A percentile compares a stretch with the other conserved stretches of the same genome.
These are phyloP conservation scores for Hylomyscus alleni DNA, from an alignment of 2,797 vertebrate species.

Conservation along the genomic window DNA sequence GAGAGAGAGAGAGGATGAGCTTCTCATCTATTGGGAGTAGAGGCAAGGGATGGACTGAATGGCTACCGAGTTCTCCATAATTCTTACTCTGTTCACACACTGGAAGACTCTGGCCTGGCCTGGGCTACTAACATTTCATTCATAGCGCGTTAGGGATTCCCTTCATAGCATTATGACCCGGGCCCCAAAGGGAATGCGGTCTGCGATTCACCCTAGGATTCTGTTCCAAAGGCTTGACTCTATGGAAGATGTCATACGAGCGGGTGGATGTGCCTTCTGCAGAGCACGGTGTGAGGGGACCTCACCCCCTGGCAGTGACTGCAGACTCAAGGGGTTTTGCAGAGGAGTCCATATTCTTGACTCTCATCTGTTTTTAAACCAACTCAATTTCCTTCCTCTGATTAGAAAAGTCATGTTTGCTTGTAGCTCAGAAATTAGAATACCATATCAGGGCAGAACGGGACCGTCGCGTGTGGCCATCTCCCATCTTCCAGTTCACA, in stretches of 20 bases:
- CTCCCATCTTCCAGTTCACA: not conserved
- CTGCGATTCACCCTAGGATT: not conserved
- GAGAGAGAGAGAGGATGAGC: not conserved
- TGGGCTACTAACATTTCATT: not conserved
- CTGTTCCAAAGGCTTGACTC: not conserved
- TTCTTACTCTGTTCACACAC: rapidly evolving
- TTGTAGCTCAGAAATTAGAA: constrained; percentile 7
- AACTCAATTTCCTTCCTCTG: constrained; percentile 7
- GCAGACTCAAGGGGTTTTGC: not conserved
- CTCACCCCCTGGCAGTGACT: not conserved
- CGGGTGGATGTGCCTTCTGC: not conserved
- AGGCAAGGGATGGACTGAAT: not conserved
- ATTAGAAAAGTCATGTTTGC: constrained; percentile 46
- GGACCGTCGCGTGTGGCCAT: not conserved
- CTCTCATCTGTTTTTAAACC: constrained; percentile 5
- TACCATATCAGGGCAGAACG: not conserved
- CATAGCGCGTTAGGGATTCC: not conserved
- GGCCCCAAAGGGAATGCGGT: not conserved
- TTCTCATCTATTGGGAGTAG: not conserved
- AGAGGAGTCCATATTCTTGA: not conserved
- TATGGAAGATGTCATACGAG: not conserved
- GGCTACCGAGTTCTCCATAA: not conserved
- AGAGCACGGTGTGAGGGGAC: not conserved
- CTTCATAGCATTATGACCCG: not conserved
- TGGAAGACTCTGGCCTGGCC: not conserved